phyloP scores from a whole-genome alignment of 2,113 vertebrate species.

The Trachemys scripta region DNA sequence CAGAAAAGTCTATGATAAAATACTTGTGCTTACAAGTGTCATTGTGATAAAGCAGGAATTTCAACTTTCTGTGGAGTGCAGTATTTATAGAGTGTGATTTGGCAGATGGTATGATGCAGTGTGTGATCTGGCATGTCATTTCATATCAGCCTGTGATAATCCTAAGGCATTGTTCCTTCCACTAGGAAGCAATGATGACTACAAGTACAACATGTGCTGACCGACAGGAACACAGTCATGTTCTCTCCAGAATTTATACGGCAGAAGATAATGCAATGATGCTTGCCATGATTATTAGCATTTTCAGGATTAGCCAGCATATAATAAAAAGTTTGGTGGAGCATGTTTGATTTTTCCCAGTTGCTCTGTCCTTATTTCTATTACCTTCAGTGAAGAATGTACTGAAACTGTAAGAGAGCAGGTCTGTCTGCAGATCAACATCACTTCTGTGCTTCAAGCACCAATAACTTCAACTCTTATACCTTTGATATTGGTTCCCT shows the following conservation, averaged over 20 bases:
- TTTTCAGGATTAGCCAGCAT: conserved; percentile 44
- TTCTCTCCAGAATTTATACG: conserved; percentile 33
- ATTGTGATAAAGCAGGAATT: background rate
- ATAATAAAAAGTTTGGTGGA: conserved; percentile 36
- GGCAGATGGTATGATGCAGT: conserved; percentile 31
- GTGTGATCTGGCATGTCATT: conserved; percentile 42
- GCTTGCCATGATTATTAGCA: conserved; percentile 26
- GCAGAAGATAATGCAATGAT: conserved; percentile 9
- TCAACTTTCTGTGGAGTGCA: background rate
- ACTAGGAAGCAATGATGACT: conserved; percentile 40
- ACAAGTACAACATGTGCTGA: conserved; percentile 48
- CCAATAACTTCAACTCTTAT: conserved; percentile 54
- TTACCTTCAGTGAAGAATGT: conserved; percentile 51
- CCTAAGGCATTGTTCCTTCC: conserved; percentile 55
- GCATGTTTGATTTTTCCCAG: conserved; percentile 51
- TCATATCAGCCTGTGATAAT: conserved; percentile 55
- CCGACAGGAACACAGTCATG: background rate
- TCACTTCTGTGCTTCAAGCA: conserved; percentile 52
- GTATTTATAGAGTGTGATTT: conserved; percentile 3
- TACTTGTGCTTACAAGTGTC: conserved; percentile 8
- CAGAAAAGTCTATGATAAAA: conserved; percentile 25
- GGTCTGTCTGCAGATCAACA: conserved; percentile 30
- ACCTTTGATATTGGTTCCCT: conserved; percentile 51
- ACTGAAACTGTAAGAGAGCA: conserved; percentile 23
- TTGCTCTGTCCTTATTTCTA: conserved; percentile 54